Conservation (phyloP, 1,140 invertebrate genomes). For the Leptoteleia sp. region DNA sequence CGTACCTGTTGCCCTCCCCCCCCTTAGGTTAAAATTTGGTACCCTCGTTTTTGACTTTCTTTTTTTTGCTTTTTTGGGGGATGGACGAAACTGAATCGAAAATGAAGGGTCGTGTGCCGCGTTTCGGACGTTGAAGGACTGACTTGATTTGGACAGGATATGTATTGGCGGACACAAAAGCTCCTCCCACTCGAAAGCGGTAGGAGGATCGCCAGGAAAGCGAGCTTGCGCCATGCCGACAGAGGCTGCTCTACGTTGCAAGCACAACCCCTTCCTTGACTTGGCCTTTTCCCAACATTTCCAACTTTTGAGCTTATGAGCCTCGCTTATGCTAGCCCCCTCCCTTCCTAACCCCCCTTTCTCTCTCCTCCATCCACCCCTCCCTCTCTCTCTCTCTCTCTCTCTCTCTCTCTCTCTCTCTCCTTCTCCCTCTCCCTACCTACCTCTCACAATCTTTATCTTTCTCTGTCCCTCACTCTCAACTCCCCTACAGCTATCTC, state of each 20-base stretch:
- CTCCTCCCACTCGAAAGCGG: constrained; percentile 76
- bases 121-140: constrained; percentile 79
- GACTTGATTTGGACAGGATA: constrained; percentile 70
- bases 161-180: constrained; percentile 78
- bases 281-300: constrained; percentile 73
- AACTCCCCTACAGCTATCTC: no score
- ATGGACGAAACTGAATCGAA: constrained; percentile 35
- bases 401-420: no score
- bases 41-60: constrained; percentile 34
- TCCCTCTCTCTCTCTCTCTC: no score
- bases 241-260: constrained; percentile 54
- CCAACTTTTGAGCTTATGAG: constrained; percentile 74
- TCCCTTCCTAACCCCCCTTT: constrained; percentile 24
- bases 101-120: constrained; percentile 68
- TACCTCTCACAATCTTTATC: no score
- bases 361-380: constrained; percentile 1
- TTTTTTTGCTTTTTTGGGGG: no score
- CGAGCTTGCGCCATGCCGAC: constrained; percentile 74
- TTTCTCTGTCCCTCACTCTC: no score
- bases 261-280: constrained; percentile 77
- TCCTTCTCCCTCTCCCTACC: no score
- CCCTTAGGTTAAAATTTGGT: constrained; percentile 32
- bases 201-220: constrained; percentile 73
- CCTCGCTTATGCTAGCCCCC: no score
- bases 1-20: constrained; percentile 31